Base-by-base conservation (phyloP, 1,140 invertebrate genomes). In the Drosophila lowei region DNA sequence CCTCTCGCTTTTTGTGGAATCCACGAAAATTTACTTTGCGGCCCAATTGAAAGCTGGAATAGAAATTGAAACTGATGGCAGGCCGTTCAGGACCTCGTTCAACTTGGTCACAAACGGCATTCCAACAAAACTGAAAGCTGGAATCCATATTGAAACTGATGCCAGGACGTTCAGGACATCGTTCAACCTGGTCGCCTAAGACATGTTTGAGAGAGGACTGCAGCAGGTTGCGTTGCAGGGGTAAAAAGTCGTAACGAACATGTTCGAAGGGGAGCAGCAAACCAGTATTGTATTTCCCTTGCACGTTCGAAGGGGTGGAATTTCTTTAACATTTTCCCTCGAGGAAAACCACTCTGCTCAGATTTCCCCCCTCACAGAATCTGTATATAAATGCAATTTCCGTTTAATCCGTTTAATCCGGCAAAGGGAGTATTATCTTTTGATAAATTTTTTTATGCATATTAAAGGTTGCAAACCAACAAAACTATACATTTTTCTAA, bases 151-250 rank as follows among this genome's bases (percentile, higher is more conserved):
- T 60, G 34, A 71, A 73, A 73, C 60, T 57, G 23, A 43, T 57
- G 34, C 9, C 34, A 3, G 3, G 5, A 30, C 30, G 2, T 15
- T 15, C 9, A 3, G 38, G 2, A 15, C 6, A 3, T 16, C 55
- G 28, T 60, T 72, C 67, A 72, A 52, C 16, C 15, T 1, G n/a
- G 4, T 34, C 34, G 18, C 18, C 2, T 34, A 16, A 2, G 16
- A 42, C 46, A 1, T 38, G 41, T 49, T 56, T 30, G 44, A 34
- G 25, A 16, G 30, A 25, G 3, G 44, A n/a, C 11, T 34, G 3
- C 28, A 66, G 41, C 61, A 23, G 11, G 61, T 44, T 54, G 43
- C 6, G 72, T 75, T 75, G 72, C 72, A 75, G 72, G 72, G 72
- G 72, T 21, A 65, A 38, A 4, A 4, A 13, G 34, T 38, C 13